Percentiles rank a stretch among this genome's conserved stretches.
These are phyloP conservation scores for Drosophila neotestacea DNA, from an alignment of 2,888 invertebrate species.

Conservation along the genomic window DNA sequence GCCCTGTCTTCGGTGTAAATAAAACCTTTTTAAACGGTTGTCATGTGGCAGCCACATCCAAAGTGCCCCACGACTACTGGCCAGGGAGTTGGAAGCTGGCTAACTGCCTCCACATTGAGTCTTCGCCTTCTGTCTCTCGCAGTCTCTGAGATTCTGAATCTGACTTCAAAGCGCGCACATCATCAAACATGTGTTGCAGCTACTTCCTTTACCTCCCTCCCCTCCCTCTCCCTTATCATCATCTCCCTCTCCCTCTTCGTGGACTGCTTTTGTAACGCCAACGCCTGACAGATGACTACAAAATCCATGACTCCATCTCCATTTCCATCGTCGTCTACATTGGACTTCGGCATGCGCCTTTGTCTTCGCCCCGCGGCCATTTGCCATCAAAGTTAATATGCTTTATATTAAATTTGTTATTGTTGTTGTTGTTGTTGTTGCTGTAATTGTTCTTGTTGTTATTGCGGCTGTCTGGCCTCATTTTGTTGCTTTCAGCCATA, in stretches of 20 bases:
- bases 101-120: slow-evolving; percentile 52
- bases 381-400: slow-evolving; percentile 77
- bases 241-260: background rate
- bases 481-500: slow-evolving; percentile 34
- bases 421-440: slow-evolving; percentile 41
- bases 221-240: background rate
- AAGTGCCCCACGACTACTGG: slow-evolving; percentile 56
- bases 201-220: background rate
- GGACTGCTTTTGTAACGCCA: slow-evolving; percentile 50
- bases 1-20: slow-evolving; percentile 72
- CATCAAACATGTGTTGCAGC: slow-evolving; percentile 73
- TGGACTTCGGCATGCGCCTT: slow-evolving; percentile 6
- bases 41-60: slow-evolving; percentile 67
- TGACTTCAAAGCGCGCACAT: slow-evolving; percentile 73
- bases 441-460: slow-evolving; percentile 26
- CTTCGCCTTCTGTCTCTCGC: slow-evolving; percentile 14
- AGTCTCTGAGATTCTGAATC: slow-evolving; percentile 41
- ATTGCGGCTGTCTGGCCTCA: slow-evolving; percentile 22
- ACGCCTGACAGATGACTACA: slow-evolving; percentile 60
- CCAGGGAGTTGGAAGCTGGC: slow-evolving; percentile 30
- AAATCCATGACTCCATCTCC: slow-evolving; percentile 31
- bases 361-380: slow-evolving; percentile 62
- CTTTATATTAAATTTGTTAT: slow-evolving; percentile 76
- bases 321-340: slow-evolving; percentile 1
- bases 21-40: slow-evolving; percentile 83